phyloP scores from a whole-genome alignment of 2,797 vertebrate genomes.

The Phalanger gymnotis region DNA sequence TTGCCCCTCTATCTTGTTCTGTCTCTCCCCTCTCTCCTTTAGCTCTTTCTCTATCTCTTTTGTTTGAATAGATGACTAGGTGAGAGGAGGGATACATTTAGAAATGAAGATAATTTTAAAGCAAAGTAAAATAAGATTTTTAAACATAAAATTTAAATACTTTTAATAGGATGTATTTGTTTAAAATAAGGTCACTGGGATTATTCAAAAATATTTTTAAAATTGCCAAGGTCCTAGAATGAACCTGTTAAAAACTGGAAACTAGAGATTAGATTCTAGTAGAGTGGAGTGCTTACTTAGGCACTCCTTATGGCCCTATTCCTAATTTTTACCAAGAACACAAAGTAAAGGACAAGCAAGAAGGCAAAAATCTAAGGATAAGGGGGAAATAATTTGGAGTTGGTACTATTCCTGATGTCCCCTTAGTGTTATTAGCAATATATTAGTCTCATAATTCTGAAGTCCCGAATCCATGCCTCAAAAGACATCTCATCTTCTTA shows the following conservation, averaged over 20 bases:
- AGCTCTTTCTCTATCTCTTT: background rate
- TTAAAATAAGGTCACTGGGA: background rate
- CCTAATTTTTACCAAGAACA: background rate
- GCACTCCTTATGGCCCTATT: background rate
- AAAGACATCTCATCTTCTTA: background rate
- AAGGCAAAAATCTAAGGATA: background rate
- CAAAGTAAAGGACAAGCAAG: background rate
- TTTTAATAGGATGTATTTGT: background rate
- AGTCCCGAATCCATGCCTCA: background rate
- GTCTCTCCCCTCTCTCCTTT: background rate
- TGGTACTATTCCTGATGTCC: background rate
- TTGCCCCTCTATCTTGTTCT: background rate
- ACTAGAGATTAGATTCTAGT: background rate
- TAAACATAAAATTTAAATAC: background rate
- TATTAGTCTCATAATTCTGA: background rate
- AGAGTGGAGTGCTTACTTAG: background rate
- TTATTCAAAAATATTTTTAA: background rate
- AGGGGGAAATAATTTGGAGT: background rate
- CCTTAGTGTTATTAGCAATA: background rate
- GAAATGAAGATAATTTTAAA: background rate
- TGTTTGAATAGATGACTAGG: background rate
- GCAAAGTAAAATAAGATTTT: background rate
- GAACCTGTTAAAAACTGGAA: constrained; percentile 3
- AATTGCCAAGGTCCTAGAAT: constrained; percentile 17
- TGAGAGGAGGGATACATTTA: background rate